Evolutionary conservation across 2,113 vertebrate genomes (phyloP), one percentile per base, ranked within the genome.

Genomic region (Craseonycteris thonglongyai): DNA sequence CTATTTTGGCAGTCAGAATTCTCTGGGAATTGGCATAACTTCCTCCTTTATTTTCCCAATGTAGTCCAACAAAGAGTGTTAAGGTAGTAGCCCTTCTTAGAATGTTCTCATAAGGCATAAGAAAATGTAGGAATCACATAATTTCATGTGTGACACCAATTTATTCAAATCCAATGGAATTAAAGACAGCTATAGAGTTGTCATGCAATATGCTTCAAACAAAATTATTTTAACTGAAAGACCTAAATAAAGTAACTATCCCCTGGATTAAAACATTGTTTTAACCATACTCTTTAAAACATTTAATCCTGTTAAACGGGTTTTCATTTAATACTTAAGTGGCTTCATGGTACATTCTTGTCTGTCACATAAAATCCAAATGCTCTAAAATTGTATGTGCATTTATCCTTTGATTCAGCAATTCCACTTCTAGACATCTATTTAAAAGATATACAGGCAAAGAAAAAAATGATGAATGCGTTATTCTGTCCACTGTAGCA

Each of bases 1-100:
- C 75, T 88, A 84, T 72, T 93, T 93, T 84, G 68, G 68, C 90
- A 90, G 75, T 45, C 87, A 92, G 5, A 92, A 42, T 86, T 92
- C 84, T 81, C 45, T 66, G 30, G 71, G 74, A 90, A 66, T 58
- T 96, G 90, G 80, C 90, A 69, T 65, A 90, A 51, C 51, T 56
- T n/a, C 83, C 59, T 71, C 26, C 40, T 56, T 91, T 78, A 94
- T 71, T 92, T 49, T 47, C 49, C 42, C 66, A 81, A 0, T 54
- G 26, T 72, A 71, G 51, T 51, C 30, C 15, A 51, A 45, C 85
- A 82, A 92, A 93, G 45, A 51, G 38, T 90, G 51, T 88, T 84
- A 86, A 79, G 45, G n/a, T 63, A 79, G 79, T 94, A 56, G 15
- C 40, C 42, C 28, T 68, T 59, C 61, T 79, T 69, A 59, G 0